Percentiles rank a stretch among this genome's conserved stretches.
Evolutionary conservation across 2,888 invertebrate genomes (phyloP).

Genomic region (Euzophera pinguis): DNA sequence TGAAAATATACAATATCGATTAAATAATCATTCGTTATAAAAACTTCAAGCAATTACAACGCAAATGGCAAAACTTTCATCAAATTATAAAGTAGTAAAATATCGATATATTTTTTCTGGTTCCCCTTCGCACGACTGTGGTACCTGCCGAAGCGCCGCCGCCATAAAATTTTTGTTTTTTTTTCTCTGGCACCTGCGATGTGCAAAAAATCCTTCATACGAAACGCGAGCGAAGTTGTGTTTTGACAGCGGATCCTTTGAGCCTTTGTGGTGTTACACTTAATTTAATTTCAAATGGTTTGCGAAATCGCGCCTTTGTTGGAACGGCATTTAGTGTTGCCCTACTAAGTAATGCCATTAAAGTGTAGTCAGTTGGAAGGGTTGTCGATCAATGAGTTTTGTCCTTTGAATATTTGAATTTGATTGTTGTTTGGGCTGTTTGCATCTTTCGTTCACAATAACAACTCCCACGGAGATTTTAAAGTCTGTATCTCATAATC

Average conservation of each 20-base stretch:
- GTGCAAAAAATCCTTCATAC: conserved; percentile 37
- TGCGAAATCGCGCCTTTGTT: conserved; percentile 6
- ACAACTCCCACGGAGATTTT: no score
- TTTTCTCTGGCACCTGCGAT: conserved; percentile 64
- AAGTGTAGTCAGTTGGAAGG: not conserved
- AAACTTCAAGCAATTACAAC: no score
- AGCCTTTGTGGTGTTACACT: conserved; percentile 35
- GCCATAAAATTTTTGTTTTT: conserved; percentile 62
- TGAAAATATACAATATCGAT: no score
- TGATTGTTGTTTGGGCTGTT: no score
- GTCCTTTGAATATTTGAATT: not conserved
- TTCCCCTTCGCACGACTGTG: conserved; percentile 20
- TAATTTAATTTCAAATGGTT: conserved; percentile 35
- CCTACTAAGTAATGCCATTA: not conserved
- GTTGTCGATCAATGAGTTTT: not conserved
- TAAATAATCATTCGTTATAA: no score
- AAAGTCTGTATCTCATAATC: no score
- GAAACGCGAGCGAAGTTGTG: conserved; percentile 42
- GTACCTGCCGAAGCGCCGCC: conserved; percentile 54
- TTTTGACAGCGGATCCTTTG: conserved; percentile 74
- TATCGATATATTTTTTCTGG: not conserved
- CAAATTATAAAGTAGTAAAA: not conserved
- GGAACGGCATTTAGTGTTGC: not conserved
- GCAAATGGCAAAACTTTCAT: not conserved
- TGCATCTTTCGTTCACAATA: no score